These are phyloP conservation scores for Equus quagga DNA, from an alignment of 2,113 vertebrate species.

Conservation along the genomic window DNA sequence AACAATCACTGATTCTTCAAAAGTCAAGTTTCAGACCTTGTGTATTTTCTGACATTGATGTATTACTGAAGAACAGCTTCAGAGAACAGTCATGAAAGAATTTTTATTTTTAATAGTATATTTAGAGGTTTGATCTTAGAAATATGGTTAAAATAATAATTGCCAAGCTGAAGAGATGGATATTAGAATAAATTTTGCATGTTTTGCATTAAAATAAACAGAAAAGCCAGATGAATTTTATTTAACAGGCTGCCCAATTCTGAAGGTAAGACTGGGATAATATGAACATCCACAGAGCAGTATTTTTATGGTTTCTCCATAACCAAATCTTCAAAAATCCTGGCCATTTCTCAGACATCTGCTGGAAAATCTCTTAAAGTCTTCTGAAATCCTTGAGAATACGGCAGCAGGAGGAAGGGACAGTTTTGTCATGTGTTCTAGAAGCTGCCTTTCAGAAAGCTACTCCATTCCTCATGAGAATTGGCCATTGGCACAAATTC, in stretches of 20 bases:
- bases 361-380: not conserved
- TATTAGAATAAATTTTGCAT: not conserved
- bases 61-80: conserved; percentile 35
- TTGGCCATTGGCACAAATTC: not conserved
- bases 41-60: conserved; percentile 50
- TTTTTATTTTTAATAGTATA: not conserved
- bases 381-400: not conserved
- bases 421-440: not conserved
- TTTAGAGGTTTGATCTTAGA: not conserved
- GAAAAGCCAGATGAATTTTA: not conserved
- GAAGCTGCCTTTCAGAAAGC: not conserved
- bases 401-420: not conserved
- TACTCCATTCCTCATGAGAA: not conserved
- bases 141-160: not conserved
- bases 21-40: conserved; percentile 62
- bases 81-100: not conserved
- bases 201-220: not conserved
- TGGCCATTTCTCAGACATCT: not conserved
- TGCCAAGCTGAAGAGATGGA: not conserved
- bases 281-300: not conserved
- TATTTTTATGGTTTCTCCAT: not conserved
- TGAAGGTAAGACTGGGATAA: not conserved
- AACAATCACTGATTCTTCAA: conserved; percentile 61
- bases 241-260: not conserved
- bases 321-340: not conserved